A percentile compares a stretch with the other conserved stretches of the same genome.
phyloP scores from a whole-genome alignment of 2,113 vertebrate genomes.

The Calypte anna region DNA sequence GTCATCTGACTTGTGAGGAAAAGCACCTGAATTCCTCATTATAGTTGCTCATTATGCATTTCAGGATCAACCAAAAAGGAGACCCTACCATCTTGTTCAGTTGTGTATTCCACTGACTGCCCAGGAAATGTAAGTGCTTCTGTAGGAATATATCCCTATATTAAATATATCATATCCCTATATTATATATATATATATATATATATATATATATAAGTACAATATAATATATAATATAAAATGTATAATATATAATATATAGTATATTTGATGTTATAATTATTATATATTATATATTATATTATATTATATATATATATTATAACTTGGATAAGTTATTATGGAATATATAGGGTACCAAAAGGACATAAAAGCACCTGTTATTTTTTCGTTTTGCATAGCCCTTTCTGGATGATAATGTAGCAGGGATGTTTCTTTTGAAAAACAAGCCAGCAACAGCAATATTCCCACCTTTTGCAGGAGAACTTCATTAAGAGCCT shows the following conservation, averaged over 20 bases:
- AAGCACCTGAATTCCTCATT: not conserved
- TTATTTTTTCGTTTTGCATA: not conserved
- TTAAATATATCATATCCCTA: too few species aligned
- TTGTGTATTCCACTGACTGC: not conserved
- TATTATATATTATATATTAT: too few species aligned
- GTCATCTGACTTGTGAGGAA: not conserved
- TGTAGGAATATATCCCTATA: not conserved
- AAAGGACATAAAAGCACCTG: not conserved
- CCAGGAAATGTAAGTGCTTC: not conserved
- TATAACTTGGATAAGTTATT: not conserved
- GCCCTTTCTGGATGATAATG: not conserved
- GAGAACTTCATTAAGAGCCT: not conserved
- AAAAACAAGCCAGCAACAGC: not conserved
- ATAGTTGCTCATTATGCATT: not conserved
- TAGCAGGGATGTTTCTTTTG: not conserved
- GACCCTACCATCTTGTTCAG: not conserved
- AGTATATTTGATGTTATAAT: too few species aligned
- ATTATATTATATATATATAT: too few species aligned
- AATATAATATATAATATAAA: too few species aligned
- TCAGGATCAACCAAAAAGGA: not conserved
- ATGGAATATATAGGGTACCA: not conserved
- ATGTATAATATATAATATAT: too few species aligned
- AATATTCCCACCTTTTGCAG: not conserved
- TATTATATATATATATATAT: too few species aligned
- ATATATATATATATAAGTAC: too few species aligned